Percentiles rank a stretch among this genome's conserved stretches.
Evolutionary conservation across 2,888 invertebrate species (phyloP).

Genomic region (Aricia artaxerxes): DNA sequence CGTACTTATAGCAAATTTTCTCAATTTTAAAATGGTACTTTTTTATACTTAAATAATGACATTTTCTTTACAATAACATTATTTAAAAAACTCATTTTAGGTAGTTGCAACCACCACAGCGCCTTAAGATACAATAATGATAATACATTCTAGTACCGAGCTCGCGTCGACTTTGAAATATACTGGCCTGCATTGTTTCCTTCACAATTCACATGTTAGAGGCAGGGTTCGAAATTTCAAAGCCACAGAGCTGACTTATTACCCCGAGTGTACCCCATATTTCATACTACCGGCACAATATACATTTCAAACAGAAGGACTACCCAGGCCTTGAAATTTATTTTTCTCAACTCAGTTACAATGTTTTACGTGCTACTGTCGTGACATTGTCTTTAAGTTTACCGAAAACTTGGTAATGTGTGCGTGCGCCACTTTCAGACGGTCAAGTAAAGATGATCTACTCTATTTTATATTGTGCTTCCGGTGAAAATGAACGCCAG

Average conservation of each 20-base stretch:
- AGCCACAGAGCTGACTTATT: neutral
- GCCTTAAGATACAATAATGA: neutral
- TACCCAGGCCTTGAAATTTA: no score
- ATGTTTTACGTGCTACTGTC: no score
- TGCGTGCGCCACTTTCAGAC: neutral
- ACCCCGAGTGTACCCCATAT: neutral
- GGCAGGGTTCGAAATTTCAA: constrained; percentile 10
- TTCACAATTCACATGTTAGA: neutral
- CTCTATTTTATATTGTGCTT: neutral
- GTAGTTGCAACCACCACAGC: no score
- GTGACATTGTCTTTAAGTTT: no score
- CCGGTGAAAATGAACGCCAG: neutral
- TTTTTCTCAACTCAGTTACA: no score
- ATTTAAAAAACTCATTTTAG: no score
- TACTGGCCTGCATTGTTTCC: constrained; percentile 4
- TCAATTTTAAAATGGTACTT: no score
- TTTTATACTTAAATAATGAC: no score
- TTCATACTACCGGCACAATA: neutral
- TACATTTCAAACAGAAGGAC: no score
- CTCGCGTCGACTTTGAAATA: neutral
- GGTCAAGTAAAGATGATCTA: neutral
- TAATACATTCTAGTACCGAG: neutral
- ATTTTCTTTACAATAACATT: no score
- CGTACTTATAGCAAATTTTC: no score
- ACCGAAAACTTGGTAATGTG: neutral